Evolutionary conservation across 2,113 vertebrate species (phyloP), one percentile per base, ranked within the genome.

Genomic region (Platycercus adscitus): DNA sequence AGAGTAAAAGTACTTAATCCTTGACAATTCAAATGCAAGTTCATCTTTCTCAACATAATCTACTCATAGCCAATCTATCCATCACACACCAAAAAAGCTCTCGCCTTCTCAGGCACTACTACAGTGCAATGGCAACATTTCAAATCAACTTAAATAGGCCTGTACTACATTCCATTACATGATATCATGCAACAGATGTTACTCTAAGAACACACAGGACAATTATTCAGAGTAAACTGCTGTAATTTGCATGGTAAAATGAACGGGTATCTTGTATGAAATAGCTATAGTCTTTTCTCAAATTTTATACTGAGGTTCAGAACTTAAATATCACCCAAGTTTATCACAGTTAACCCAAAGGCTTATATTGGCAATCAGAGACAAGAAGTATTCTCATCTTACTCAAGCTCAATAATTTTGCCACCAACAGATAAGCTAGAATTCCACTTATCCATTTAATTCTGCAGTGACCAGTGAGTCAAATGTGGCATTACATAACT

Each of bases 121-220:
- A 64, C 89, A 76, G 87, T 49, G 58, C 66, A 85, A 81, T 70
- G 78, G 88, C 92, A 96, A 64, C 76, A 65, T 83, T 96, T 97
- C 96, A 95, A 73, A 89, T 61, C 81, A 91, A 95, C 64, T 93
- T 83, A 91, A 91, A 88, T 87, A 93, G 95, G 72, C 80, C 86
- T 35, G 66, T 63, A 93, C 64, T 47, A 61, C 92, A 87, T 97
- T 96, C 92, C 91, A 50, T 76, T 85, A 85, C 66, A 89, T 95
- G 90, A 94, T 91, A 89, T 68, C 86, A 96, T 65, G 80, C 91
- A 94, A 95, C 92, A 96, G 95, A 96, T 91, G 91, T 85, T 72
- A 87, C 77, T 84, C 76, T 28, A 81, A 61, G 68, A 96, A 86
- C 90, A 96, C 69, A 91, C 17, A 80, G 63, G 46, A 92, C 86